These are phyloP conservation scores for Telmatherina bonti DNA, from an alignment of 2,797 vertebrate species.

Conservation along the genomic window DNA sequence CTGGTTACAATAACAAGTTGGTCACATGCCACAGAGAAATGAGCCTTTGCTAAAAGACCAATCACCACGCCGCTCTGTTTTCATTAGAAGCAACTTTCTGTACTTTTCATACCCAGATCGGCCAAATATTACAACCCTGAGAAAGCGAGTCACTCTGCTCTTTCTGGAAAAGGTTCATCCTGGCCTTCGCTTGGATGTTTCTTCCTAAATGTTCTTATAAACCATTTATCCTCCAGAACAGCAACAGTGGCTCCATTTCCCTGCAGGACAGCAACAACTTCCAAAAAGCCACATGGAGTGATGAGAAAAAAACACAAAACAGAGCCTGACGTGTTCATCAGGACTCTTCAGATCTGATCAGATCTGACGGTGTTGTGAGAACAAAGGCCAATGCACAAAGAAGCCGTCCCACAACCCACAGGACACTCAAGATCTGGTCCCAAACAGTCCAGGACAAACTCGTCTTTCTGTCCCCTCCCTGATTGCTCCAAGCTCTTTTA, in stretches of 20 bases:
- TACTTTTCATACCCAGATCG: neutral
- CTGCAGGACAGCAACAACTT: neutral
- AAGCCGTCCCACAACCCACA: too few species aligned
- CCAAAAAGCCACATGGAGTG: neutral
- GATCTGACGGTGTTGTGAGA: neutral
- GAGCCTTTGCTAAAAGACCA: slow-evolving; percentile 20
- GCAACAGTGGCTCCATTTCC: neutral
- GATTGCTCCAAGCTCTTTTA: too few species aligned
- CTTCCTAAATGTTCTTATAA: neutral
- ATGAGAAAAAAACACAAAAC: neutral
- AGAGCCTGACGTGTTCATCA: neutral
- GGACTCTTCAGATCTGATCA: neutral
- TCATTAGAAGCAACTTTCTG: slow-evolving; percentile 24
- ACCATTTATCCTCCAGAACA: neutral
- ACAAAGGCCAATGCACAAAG: too few species aligned
- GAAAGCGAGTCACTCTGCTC: neutral
- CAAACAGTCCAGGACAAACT: too few species aligned
- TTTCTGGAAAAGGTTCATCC: neutral
- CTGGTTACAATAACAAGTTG: slow-evolving; percentile 39
- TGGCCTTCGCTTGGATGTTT: neutral
- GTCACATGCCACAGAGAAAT: slow-evolving; percentile 12
- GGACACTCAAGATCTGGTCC: too few species aligned
- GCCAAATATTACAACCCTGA: neutral
- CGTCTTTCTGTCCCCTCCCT: too few species aligned
- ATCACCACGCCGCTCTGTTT: slow-evolving; percentile 9